A percentile compares a stretch with the other conserved stretches of the same genome.
Conservation (phyloP, 2,113 vertebrate species). For the Pomatostomus ruficeps region DNA sequence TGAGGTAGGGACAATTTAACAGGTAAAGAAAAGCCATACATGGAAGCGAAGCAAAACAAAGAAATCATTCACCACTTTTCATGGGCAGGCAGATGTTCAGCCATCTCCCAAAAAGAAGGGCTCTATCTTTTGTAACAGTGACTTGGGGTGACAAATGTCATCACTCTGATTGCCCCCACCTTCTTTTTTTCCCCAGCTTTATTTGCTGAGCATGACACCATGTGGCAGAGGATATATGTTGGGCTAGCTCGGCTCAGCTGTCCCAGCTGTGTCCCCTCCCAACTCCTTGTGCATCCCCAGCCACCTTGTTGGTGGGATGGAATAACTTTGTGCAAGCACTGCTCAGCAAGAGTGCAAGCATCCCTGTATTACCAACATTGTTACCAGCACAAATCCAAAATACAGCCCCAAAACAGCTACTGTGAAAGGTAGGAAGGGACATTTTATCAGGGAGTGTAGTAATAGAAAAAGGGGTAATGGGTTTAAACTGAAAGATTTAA, state of each 20-base stretch:
- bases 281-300: background rate
- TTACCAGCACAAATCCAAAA: background rate
- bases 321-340: background rate
- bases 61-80: background rate
- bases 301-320: background rate
- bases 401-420: background rate
- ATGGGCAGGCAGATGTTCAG: background rate
- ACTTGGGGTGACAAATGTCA: background rate
- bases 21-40: background rate
- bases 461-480: background rate
- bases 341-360: background rate
- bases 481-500: background rate
- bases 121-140: background rate
- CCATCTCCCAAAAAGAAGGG: background rate
- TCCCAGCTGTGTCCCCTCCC: background rate
- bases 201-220: background rate
- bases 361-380: background rate
- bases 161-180: fast-evolving
- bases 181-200: background rate
- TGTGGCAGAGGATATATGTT: background rate
- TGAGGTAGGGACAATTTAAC: background rate
- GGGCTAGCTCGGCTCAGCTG: background rate
- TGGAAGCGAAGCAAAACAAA: background rate
- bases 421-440: background rate
- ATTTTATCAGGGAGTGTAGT: background rate